Conservation (phyloP, 2,113 vertebrate genomes). For the Myotis yumanensis region DNA sequence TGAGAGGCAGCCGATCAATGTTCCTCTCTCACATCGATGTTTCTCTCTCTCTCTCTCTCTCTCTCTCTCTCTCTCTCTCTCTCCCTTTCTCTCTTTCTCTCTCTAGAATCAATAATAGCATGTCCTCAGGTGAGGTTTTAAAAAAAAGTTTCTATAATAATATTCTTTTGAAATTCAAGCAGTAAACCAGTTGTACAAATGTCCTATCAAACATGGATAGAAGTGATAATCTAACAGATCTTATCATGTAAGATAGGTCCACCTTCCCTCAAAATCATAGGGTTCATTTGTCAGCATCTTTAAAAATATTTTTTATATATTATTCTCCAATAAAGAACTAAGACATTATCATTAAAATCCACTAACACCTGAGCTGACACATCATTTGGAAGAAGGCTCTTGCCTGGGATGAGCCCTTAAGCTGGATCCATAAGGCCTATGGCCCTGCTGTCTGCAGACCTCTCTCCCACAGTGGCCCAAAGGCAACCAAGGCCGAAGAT, state of each 20-base stretch:
- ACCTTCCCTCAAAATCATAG: neutral
- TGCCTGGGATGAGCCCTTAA: neutral
- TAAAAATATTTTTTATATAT: neutral
- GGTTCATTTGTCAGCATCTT: neutral
- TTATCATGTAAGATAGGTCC: neutral
- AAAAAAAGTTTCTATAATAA: neutral
- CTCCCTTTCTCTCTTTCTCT: neutral
- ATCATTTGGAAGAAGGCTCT: neutral
- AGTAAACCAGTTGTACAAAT: neutral
- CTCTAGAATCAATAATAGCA: neutral
- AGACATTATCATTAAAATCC: neutral
- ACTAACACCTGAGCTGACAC: neutral
- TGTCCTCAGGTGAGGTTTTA: neutral
- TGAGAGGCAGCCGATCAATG: no score
- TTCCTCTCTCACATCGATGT: no score
- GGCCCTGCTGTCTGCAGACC: neutral
- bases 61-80: neutral
- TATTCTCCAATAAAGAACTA: neutral
- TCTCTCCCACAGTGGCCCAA: neutral
- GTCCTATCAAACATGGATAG: neutral
- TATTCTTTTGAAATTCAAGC: neutral
- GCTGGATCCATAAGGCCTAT: neutral
- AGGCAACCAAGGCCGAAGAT: neutral
- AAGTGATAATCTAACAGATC: neutral
- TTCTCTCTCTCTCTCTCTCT: no score